Evolutionary conservation across 2,888 invertebrate genomes (phyloP).

Genomic region (Cyrtodaria siliqua): DNA sequence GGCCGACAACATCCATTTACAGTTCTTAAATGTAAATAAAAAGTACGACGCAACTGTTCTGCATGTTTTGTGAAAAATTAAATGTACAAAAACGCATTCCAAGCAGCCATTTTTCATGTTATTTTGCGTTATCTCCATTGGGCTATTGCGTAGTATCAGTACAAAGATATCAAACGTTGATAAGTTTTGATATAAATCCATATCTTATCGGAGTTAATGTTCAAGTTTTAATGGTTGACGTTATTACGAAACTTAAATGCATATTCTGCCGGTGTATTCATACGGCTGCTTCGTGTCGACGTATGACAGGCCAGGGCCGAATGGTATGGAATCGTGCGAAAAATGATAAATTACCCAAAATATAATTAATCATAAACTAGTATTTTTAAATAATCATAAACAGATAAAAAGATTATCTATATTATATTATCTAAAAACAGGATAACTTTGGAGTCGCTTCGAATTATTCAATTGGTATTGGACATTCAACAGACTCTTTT

Average conservation of each 20-base stretch:
- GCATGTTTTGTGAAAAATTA: constrained; percentile 43
- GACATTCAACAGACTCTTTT: no score
- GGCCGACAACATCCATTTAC: constrained; percentile 51
- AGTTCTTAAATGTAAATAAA: constrained; percentile 28
- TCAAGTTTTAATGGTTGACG: constrained; percentile 54
- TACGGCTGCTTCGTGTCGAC: constrained; percentile 13
- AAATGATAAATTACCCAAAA: constrained; percentile 45
- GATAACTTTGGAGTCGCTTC: no score
- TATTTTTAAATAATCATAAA: constrained; percentile 3
- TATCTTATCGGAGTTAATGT: constrained; percentile 63
- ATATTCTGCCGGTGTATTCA: constrained; percentile 20
- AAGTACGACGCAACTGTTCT: constrained; percentile 45
- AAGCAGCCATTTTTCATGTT: not conserved
- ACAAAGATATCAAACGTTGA: constrained; percentile 50
- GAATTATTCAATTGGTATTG: no score
- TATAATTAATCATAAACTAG: constrained; percentile 33
- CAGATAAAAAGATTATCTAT: constrained; percentile 2
- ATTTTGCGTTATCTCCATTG: not conserved
- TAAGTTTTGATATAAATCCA: constrained; percentile 59
- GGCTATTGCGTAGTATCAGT: constrained; percentile 33
- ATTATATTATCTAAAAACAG: not conserved
- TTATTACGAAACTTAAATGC: constrained; percentile 65
- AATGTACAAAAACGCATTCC: constrained; percentile 50
- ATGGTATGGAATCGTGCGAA: constrained; percentile 42
- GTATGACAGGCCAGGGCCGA: constrained; percentile 33